Percentiles rank a stretch among this genome's conserved stretches.
Conservation (phyloP, 2,797 vertebrate species). For the Prunella strophiata region DNA sequence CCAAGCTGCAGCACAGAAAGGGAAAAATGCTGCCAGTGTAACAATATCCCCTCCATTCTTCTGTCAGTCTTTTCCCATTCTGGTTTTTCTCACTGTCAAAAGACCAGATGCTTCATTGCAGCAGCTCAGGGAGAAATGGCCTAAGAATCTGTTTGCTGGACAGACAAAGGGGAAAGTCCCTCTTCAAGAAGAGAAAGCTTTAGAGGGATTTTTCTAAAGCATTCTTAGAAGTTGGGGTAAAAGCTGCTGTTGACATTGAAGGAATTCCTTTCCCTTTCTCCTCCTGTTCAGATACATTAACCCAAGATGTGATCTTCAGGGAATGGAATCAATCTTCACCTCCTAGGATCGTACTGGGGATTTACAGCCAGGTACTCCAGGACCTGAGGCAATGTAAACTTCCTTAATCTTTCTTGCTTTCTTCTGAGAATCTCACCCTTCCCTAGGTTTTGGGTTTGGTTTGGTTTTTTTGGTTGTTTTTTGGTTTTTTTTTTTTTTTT, state of each 20-base stretch:
- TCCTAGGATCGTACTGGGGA: not conserved
- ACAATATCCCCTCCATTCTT: not conserved
- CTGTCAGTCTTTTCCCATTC: not conserved
- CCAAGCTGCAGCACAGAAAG: not conserved
- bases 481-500: not conserved
- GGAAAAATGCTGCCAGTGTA: not conserved
- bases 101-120: not conserved
- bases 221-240: not conserved
- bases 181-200: not conserved
- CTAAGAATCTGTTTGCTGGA: not conserved
- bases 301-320: not conserved
- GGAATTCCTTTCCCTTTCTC: not conserved
- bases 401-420: not conserved
- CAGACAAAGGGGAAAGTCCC: not conserved
- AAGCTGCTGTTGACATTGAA: not conserved
- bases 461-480: not conserved
- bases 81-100: not conserved
- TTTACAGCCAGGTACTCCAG: not conserved
- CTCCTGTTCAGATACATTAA: not conserved
- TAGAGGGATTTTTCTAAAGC: not conserved
- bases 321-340: not conserved
- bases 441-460: no score
- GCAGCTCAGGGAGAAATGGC: not conserved
- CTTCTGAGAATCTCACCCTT: not conserved
- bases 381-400: not conserved